phyloP scores from a whole-genome alignment of 2,113 vertebrate genomes.

The Tauraco erythrolophus region DNA sequence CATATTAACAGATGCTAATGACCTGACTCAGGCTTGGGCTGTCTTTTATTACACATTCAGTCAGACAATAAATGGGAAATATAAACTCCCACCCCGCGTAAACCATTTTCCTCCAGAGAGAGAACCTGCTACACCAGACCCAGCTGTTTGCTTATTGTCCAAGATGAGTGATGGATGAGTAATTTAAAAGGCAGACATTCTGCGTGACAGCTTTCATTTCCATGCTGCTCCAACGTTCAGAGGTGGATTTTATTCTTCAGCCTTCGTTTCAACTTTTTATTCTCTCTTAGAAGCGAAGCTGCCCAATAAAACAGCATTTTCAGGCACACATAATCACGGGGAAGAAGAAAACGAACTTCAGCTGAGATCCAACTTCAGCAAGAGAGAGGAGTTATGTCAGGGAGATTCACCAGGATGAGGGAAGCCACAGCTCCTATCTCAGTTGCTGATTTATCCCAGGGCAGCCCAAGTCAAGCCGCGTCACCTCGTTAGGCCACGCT shows the following conservation, averaged over 20 bases:
- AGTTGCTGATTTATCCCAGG: background rate
- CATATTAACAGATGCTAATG: conserved; percentile 44
- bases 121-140: background rate
- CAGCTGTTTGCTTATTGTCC: conserved; percentile 27
- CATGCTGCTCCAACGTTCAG: background rate
- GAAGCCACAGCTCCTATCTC: background rate
- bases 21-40: background rate
- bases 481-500: background rate
- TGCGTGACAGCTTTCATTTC: conserved; percentile 10
- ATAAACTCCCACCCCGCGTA: background rate
- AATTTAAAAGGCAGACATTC: conserved; percentile 28
- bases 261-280: conserved; percentile 19
- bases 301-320: background rate
- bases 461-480: background rate
- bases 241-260: background rate
- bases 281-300: background rate
- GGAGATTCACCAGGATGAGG: background rate
- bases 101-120: conserved; percentile 20
- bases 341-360: background rate
- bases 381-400: background rate
- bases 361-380: background rate
- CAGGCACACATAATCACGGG: background rate
- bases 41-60: conserved; percentile 22
- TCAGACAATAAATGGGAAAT: conserved; percentile 12
- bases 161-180: background rate